Conservation (phyloP, 2,113 vertebrate genomes). For the Pseudopipra pipra region DNA sequence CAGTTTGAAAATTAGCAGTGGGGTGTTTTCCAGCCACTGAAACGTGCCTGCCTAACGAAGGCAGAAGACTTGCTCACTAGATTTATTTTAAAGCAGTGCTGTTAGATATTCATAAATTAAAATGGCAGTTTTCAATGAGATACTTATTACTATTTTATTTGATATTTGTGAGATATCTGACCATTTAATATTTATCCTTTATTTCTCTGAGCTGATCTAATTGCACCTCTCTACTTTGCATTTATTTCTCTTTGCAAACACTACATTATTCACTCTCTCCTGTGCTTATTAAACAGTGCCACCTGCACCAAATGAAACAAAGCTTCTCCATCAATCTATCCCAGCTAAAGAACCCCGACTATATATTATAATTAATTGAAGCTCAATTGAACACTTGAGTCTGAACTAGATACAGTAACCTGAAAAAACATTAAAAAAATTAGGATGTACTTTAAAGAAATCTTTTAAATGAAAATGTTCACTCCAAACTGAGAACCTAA, state of each 20-base stretch:
- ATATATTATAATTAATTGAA: slow-evolving; percentile 80
- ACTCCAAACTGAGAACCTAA: slow-evolving; percentile 67
- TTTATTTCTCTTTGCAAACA: slow-evolving; percentile 80
- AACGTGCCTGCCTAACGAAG: slow-evolving; percentile 41
- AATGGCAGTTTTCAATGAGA: slow-evolving; percentile 45
- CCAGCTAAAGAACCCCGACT: slow-evolving; percentile 72
- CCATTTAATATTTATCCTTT: slow-evolving; percentile 74
- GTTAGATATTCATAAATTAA: slow-evolving; percentile 56
- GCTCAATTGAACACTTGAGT: slow-evolving; percentile 75
- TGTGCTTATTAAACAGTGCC: slow-evolving; percentile 83
- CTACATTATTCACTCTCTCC: slow-evolving; percentile 80
- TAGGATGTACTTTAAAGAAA: slow-evolving; percentile 72
- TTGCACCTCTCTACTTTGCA: slow-evolving; percentile 80
- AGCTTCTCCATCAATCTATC: slow-evolving; percentile 75
- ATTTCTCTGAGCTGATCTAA: slow-evolving; percentile 74
- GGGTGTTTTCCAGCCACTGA: slow-evolving; percentile 39
- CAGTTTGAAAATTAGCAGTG: not conserved
- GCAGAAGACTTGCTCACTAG: slow-evolving; percentile 24
- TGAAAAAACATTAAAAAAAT: slow-evolving; percentile 66
- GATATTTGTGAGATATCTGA: slow-evolving; percentile 70
- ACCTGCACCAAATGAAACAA: slow-evolving; percentile 82
- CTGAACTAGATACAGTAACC: slow-evolving; percentile 66
- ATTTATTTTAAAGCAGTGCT: slow-evolving; percentile 50
- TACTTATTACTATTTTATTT: slow-evolving; percentile 52
- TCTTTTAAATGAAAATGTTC: slow-evolving; percentile 70